phyloP scores from a whole-genome alignment of 2,888 invertebrate species.

The Omphaloscelis lunosa region DNA sequence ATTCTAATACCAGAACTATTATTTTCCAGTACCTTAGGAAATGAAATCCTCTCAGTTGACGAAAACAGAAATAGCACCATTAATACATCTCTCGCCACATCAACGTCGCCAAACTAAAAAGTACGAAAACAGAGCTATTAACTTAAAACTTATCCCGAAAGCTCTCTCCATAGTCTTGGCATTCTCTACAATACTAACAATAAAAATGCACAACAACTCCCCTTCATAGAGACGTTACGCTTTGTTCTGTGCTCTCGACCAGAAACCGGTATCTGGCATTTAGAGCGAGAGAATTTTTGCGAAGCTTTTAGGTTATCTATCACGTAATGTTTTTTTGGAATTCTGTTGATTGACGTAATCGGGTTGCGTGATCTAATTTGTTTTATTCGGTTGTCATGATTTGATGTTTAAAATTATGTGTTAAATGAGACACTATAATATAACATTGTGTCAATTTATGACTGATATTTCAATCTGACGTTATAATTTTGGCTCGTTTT shows the following conservation, averaged over 20 bases:
- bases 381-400: conserved; percentile 10
- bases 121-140: conserved; percentile 47
- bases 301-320: conserved; percentile 33
- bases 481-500: neutral
- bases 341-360: conserved; percentile 23
- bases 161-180: conserved; percentile 56
- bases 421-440: neutral
- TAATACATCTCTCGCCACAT: conserved; percentile 8
- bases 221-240: conserved; percentile 64
- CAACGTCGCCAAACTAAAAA: conserved; percentile 42
- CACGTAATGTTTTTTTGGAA: conserved; percentile 22
- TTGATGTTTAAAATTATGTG: conserved; percentile 3
- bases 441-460: neutral
- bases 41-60: neutral
- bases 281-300: conserved; percentile 34
- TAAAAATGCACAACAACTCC: conserved; percentile 66
- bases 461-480: neutral
- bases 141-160: conserved; percentile 54
- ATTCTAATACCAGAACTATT: neutral
- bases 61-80: neutral
- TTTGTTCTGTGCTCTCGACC: conserved; percentile 51
- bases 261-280: conserved; percentile 59
- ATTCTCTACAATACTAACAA: conserved; percentile 58
- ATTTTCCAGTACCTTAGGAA: neutral
- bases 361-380: neutral